phyloP scores from a whole-genome alignment of 2,888 invertebrate species.

The Clanis bilineata region DNA sequence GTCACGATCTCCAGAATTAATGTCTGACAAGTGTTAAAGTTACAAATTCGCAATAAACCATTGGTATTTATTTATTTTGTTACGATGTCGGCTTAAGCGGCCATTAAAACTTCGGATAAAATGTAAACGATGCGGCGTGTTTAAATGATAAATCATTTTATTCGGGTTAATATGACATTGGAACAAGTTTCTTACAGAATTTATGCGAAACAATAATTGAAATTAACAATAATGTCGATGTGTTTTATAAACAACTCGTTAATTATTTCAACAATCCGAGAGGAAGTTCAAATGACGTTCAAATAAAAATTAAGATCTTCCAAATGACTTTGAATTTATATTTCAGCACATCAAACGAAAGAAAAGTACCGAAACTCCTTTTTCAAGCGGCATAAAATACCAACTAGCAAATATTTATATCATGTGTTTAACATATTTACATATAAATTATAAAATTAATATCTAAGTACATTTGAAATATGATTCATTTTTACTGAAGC shows the following conservation, averaged over 20 bases:
- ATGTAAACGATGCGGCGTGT: not conserved
- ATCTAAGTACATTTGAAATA: too few species aligned
- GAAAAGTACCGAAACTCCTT: too few species aligned
- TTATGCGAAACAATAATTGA: not conserved
- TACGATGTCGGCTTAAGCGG: slow-evolving; percentile 5
- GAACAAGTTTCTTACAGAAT: not conserved
- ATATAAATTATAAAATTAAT: too few species aligned
- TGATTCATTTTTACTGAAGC: too few species aligned
- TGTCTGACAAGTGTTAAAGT: slow-evolving; percentile 36
- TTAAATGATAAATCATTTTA: slow-evolving; percentile 3
- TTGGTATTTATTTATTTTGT: slow-evolving; percentile 17
- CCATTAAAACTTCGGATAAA: slow-evolving; percentile 14
- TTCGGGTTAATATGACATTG: slow-evolving; percentile 7
- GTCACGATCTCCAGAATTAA: slow-evolving; percentile 50
- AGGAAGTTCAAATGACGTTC: not conserved
- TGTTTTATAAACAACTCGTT: not conserved
- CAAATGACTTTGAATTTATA: too few species aligned
- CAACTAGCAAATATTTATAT: not conserved
- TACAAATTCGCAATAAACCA: slow-evolving; percentile 29
- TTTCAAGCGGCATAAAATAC: not conserved
- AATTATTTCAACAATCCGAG: not conserved
- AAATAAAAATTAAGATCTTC: not conserved
- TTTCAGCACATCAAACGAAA: not conserved
- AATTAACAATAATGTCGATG: not conserved
- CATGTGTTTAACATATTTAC: not conserved